Evolutionary conservation across 2,888 invertebrate genomes (phyloP).

Genomic region (Drosophila fungiperda): DNA sequence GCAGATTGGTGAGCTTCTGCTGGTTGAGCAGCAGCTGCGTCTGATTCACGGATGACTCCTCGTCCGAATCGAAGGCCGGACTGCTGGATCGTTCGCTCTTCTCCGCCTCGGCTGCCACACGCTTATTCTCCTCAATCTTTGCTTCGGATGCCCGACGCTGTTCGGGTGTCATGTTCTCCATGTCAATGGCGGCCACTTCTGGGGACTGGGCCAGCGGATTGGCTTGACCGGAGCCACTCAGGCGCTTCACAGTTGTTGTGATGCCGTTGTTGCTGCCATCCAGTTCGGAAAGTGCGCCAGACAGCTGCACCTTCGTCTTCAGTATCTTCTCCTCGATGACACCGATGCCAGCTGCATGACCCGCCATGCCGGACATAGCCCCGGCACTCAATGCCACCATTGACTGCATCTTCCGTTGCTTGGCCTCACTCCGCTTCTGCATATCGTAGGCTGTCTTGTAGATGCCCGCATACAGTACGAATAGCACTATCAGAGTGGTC

Average conservation of each 20-base stretch:
- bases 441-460: constrained; percentile 98
- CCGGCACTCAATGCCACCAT: constrained; percentile 96
- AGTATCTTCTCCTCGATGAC: constrained; percentile 88
- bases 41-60: constrained; percentile 90
- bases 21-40: constrained; percentile 84
- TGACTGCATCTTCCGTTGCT: constrained; percentile 97
- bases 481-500: constrained; percentile 97
- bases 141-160: constrained; percentile 78
- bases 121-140: constrained; percentile 74
- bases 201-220: constrained; percentile 80
- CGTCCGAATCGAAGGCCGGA: constrained; percentile 97
- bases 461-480: constrained; percentile 98
- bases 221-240: constrained; percentile 79
- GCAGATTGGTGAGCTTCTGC: constrained; percentile 80
- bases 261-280: constrained; percentile 56
- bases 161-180: constrained; percentile 69
- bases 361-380: constrained; percentile 96
- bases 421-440: constrained; percentile 98
- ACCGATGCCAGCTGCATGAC: constrained; percentile 93
- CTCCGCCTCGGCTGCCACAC: constrained; percentile 86
- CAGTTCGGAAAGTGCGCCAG: constrained; percentile 49
- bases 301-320: constrained; percentile 78
- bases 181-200: constrained; percentile 66
- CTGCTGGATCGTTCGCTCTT: constrained; percentile 95
- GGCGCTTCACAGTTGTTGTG: constrained; percentile 81